phyloP scores from a whole-genome alignment of 2,113 vertebrate genomes.

The Alouatta palliata region DNA sequence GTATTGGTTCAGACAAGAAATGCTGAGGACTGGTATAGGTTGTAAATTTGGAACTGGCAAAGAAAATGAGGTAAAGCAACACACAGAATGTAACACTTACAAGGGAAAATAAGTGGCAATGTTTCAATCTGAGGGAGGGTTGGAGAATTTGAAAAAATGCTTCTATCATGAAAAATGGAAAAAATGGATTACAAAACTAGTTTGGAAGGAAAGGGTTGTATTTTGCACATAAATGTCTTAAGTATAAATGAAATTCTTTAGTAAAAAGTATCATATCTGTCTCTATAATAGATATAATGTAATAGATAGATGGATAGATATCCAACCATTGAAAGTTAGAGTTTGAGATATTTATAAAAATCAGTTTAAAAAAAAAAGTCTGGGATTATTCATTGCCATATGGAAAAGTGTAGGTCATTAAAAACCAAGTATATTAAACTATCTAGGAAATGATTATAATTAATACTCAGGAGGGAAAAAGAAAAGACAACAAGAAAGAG shows the following conservation, averaged over 20 bases:
- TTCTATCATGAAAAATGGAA: neutral
- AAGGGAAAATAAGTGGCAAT: neutral
- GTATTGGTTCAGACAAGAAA: neutral
- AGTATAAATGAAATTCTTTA: neutral
- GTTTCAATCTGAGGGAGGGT: neutral
- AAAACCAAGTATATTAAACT: neutral
- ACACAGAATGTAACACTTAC: neutral
- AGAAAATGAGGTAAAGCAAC: neutral
- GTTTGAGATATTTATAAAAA: neutral
- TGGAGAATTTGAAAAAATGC: neutral
- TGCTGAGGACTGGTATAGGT: rapidly evolving
- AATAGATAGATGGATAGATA: too few relatives aligned
- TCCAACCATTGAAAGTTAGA: neutral
- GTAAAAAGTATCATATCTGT: neutral
- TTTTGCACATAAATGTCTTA: neutral
- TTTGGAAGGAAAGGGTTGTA: neutral
- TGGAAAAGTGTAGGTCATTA: neutral
- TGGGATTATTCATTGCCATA: neutral
- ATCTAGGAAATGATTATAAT: neutral
- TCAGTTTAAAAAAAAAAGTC: neutral
- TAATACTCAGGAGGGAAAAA: neutral
- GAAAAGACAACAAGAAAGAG: neutral
- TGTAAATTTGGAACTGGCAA: neutral
- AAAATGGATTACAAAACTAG: neutral
- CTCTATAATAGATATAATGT: too few relatives aligned